Conservation (phyloP, 2,888 invertebrate species). For the Spicauda simplicius region DNA sequence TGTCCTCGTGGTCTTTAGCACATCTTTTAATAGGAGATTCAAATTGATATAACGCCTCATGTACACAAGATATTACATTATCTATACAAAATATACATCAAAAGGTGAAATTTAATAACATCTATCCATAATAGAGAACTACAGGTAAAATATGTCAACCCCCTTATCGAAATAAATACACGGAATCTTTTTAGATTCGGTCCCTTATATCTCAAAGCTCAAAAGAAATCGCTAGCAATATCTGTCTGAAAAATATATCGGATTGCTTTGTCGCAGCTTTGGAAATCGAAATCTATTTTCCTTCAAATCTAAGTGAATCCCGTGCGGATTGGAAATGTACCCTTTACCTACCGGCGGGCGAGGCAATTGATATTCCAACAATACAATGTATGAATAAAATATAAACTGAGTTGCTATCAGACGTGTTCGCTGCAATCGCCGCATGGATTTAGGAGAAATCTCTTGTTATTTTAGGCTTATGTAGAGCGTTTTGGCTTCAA, state of each 20-base stretch:
- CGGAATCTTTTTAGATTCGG: constrained; percentile 73
- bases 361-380: constrained; percentile 85
- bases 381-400: constrained; percentile 86
- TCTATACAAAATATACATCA: too few relatives aligned
- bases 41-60: too few relatives aligned
- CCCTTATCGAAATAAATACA: constrained; percentile 61
- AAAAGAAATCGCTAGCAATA: constrained; percentile 85
- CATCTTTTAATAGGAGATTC: too few relatives aligned
- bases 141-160: constrained; percentile 35
- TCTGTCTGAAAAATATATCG: constrained; percentile 86
- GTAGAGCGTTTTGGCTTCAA: constrained; percentile 37
- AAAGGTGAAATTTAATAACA: neutral
- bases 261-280: constrained; percentile 85
- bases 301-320: constrained; percentile 86
- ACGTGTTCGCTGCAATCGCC: constrained; percentile 72
- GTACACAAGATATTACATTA: too few relatives aligned
- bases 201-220: constrained; percentile 85
- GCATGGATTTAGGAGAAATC: constrained; percentile 68
- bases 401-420: constrained; percentile 82
- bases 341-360: constrained; percentile 85
- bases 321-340: constrained; percentile 85
- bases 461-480: constrained; percentile 58
- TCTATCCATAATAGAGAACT: neutral
- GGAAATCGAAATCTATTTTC: constrained; percentile 85
- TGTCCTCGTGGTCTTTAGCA: too few relatives aligned